Percentiles rank a stretch among this genome's conserved stretches.
These are phyloP conservation scores for Danio tinwini DNA, from an alignment of 2,797 vertebrate species.

Conservation along the genomic window DNA sequence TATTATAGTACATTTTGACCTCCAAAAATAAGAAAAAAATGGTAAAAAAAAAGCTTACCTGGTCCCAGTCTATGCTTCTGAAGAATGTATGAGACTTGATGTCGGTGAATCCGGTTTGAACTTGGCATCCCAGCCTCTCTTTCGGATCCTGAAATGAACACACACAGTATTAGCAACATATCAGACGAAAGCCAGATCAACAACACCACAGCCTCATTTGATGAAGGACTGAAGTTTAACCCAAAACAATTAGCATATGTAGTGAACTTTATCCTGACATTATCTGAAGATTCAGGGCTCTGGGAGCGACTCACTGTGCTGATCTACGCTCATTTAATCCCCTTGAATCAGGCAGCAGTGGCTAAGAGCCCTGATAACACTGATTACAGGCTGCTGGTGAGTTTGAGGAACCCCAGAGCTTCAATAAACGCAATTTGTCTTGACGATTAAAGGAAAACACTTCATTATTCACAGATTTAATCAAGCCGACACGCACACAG, in stretches of 20 bases:
- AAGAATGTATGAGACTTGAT: slow-evolving; percentile 98
- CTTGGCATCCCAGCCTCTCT: slow-evolving; percentile 95
- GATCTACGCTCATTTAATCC: slow-evolving; percentile 35
- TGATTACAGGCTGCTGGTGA: slow-evolving; percentile 27
- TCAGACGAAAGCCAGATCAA: not conserved
- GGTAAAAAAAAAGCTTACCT: slow-evolving; percentile 76
- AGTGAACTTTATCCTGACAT: not conserved
- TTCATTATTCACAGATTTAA: slow-evolving; percentile 44
- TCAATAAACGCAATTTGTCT: slow-evolving; percentile 44
- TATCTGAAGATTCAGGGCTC: slow-evolving; percentile 12
- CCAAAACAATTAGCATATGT: not conserved
- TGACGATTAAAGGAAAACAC: slow-evolving; percentile 31
- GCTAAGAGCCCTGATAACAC: slow-evolving; percentile 36
- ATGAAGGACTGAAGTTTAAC: not conserved
- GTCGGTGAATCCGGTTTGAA: slow-evolving; percentile 92
- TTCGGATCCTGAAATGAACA: slow-evolving; percentile 89
- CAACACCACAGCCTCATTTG: not conserved
- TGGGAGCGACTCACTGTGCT: not conserved
- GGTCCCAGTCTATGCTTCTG: slow-evolving; percentile 98
- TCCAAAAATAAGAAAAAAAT: not conserved
- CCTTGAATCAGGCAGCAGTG: slow-evolving; percentile 22
- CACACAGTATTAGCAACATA: slow-evolving; percentile 32
- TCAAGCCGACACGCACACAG: slow-evolving; percentile 4
- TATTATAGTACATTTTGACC: too few species aligned
- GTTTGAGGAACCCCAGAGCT: slow-evolving; percentile 19